Conservation (phyloP, 2,888 invertebrate genomes). For the Steinernema scapterisci region DNA sequence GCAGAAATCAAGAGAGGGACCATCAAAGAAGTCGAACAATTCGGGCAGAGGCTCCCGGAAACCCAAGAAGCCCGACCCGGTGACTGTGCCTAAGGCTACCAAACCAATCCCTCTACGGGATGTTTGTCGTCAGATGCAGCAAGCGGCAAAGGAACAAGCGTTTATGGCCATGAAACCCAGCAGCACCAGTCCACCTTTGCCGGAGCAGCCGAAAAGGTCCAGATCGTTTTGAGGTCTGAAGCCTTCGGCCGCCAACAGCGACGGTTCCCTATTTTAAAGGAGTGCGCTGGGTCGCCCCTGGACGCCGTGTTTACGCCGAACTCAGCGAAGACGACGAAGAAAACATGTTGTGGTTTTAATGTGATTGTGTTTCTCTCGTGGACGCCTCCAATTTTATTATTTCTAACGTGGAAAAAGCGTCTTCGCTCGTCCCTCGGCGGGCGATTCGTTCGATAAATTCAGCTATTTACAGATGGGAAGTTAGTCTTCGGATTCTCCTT, state of each 20-base stretch:
- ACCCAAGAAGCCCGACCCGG: background rate
- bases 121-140: constrained; percentile 5
- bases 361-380: background rate
- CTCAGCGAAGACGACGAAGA: background rate
- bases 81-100: background rate
- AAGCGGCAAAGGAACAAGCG: background rate
- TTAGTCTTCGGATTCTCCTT: background rate
- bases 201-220: background rate
- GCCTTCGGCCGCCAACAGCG: background rate
- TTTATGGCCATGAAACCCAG: no score
- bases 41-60: no score
- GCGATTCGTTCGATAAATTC: background rate
- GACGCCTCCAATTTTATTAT: constrained; percentile 29
- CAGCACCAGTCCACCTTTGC: no score
- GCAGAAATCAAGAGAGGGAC: background rate
- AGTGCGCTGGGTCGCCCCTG: background rate
- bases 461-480: background rate
- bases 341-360: constrained; percentile 16
- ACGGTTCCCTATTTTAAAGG: background rate
- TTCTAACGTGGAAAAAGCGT: constrained; percentile 19
- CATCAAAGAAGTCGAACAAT: background rate
- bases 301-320: background rate
- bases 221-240: background rate
- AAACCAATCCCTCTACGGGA: constrained; percentile 1
- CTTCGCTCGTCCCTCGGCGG: background rate